Base-by-base conservation (phyloP, 1,140 invertebrate species). In the Fopius arisanus region DNA sequence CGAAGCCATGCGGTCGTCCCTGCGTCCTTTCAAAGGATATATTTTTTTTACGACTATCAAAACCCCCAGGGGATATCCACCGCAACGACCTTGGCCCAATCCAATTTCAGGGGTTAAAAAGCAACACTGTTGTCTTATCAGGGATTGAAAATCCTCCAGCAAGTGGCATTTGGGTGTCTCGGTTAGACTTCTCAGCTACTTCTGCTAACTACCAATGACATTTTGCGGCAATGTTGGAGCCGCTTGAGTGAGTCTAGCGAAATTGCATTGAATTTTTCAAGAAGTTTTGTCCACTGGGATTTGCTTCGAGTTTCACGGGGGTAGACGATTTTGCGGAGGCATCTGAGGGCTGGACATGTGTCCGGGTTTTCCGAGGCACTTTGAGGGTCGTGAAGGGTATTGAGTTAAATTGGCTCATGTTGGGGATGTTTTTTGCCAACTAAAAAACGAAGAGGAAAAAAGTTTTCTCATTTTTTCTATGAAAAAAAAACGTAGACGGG, bases 1-100 rank as follows among this genome's bases (percentile, higher is more conserved):
- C n/a, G 37, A 66, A 31, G 9, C 29, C 62, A 41, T 29, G 40
- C 37, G 71, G 5, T 40, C 71, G 63, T 73, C 28, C 28, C 63
- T 31, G 29, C 37, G 33, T 48, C 41, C n/a, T 67, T 65, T 43
- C 5, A 48, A 48, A 16, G 43, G 43, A 37, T 7, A 37, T 37
- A 10, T n/a, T 19, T 48, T 48, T 48, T 48, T 48, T 48, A 19
- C n/a, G n/a, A 5, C 5, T 48, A 12, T 16, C 14, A 5, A 48
- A 19, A 2, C 7, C 43, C 14, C n/a, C 0, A n/a, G 43, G 16
- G 14, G 14, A 19, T 5, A 48, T 7, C n/a, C 43, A 48, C 14
- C 43, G 43, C 43, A 48, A 48, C 43, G 43, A 48, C 43, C 43
- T 48, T 48, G 43, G 43, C 43, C 16, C 43, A 7, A 48, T 5